Base-by-base conservation (phyloP, 2,113 vertebrate genomes). In the Mormyrus lacerda region DNA sequence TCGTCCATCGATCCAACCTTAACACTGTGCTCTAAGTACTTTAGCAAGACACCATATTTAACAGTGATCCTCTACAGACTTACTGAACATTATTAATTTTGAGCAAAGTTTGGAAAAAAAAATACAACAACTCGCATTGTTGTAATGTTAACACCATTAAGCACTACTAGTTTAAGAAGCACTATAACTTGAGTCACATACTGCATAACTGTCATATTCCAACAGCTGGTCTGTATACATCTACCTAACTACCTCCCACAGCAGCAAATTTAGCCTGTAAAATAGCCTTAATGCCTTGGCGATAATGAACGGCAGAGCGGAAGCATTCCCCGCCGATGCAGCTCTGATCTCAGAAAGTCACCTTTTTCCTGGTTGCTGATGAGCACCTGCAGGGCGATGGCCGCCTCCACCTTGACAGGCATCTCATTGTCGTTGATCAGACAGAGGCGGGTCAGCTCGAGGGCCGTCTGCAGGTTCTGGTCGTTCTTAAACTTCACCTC, bases 291-390 rank as follows among this genome's bases (percentile, higher is more conserved):
- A 48, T 4, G n/a, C 45, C 50, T 17, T 19, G 5, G 73, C 8
- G 13, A 79, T 39, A 11, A 19, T 79, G n/a, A 19, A 79, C n/a
- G 35, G n/a, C 61, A 69, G 58, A 27, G 61, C 61, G 1, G 3
- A 79, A 79, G 39, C 35, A 42, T 79, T 79, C 73, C 73, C 73
- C 8, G 73, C 73, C 19, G 73, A 79, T 7, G 15, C 73, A 42
- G 73, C 73, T 0, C 73, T 42, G 73, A 19, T 79, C 35, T 79
- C 15, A 19, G 35, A 42, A 61, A 87, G 39, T 90, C 94, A 99
- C 98, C 98, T 98, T 99, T 99, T 93, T 99, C 98, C 94, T 99
- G 98, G 95, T 99, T 99, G 95, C 98, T 99, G 93, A 99, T 99
- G 92, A 99, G 97, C 90, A 99, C 98, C 90, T 99, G 98, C 91